A percentile compares a stretch with the other conserved stretches of the same genome.
Conservation (phyloP, 1,140 invertebrate species). For the Drosophila albomicans region DNA sequence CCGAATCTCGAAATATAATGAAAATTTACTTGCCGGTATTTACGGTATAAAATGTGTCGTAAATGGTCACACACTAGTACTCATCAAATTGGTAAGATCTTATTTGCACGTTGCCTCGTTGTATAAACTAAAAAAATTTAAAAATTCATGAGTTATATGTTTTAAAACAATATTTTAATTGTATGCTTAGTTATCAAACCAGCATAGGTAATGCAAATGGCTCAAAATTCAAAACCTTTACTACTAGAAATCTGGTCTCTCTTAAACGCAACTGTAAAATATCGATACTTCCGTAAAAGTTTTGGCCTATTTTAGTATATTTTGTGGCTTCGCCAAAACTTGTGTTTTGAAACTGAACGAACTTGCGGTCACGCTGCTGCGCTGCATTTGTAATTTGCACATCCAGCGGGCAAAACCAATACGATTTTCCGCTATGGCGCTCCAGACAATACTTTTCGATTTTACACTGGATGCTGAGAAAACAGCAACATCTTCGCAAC, state of each 20-base stretch:
- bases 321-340: neutral
- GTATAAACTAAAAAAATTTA: too few species aligned
- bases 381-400: conserved; percentile 52
- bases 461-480: conserved; percentile 90
- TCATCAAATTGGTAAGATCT: too few species aligned
- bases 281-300: neutral
- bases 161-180: too few species aligned
- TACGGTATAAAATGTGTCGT: too few species aligned
- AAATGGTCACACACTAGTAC: too few species aligned
- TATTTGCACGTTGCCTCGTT: too few species aligned
- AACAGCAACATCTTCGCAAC: conserved; percentile 88
- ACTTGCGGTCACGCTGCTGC: neutral
- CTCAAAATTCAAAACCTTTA: neutral
- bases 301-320: neutral
- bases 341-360: conserved; percentile 3
- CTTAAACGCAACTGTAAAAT: neutral
- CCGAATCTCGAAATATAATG: neutral
- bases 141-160: too few species aligned
- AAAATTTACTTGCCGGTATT: neutral
- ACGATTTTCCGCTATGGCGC: conserved; percentile 87
- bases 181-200: neutral
- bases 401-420: conserved; percentile 44
- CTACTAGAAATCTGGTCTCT: neutral
- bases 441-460: conserved; percentile 92
- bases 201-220: neutral